Conservation (phyloP, 1,140 invertebrate species). For the Pentalonia nigronervosa region DNA sequence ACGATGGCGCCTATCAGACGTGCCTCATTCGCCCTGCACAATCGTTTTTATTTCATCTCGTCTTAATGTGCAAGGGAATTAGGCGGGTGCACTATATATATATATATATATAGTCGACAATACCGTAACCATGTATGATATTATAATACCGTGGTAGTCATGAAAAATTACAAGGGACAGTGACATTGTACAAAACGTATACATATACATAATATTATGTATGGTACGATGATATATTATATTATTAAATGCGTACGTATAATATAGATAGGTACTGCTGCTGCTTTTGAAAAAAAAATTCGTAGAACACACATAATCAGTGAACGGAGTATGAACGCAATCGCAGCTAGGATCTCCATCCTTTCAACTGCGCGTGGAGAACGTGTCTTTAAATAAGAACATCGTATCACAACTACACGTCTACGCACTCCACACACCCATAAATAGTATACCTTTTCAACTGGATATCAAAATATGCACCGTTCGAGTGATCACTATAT, state of each 20-base stretch:
- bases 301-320: not conserved
- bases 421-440: not conserved
- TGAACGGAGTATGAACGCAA: not conserved
- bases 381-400: not conserved
- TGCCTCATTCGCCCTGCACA: not conserved
- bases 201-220: no score
- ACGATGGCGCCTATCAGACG: not conserved
- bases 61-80: not conserved
- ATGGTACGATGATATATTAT: no score
- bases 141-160: not conserved
- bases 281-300: not conserved
- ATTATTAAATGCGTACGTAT: not conserved
- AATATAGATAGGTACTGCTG: no score
- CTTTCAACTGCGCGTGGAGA: not conserved
- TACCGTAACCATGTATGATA: not conserved
- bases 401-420: not conserved
- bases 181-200: not conserved
- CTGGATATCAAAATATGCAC: not conserved
- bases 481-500: not conserved
- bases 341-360: not conserved
- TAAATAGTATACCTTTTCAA: not conserved
- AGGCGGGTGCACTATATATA: not conserved
- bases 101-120: not conserved
- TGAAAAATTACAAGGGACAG: not conserved
- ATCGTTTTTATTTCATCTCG: not conserved